Evolutionary conservation across 2,113 vertebrate genomes (phyloP).

Genomic region (Caracal caracal): DNA sequence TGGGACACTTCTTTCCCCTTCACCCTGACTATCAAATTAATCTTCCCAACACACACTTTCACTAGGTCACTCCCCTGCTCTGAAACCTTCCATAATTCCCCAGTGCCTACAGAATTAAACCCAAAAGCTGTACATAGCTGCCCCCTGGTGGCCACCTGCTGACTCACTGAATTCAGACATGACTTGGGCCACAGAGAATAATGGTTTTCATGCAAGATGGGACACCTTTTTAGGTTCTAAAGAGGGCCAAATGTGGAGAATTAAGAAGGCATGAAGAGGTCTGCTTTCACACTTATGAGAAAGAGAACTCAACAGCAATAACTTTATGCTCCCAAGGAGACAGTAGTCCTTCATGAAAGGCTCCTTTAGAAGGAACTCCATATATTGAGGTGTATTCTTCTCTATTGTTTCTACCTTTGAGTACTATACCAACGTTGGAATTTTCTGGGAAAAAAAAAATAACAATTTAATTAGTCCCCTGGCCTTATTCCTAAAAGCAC

Average conservation of each 20-base stretch:
- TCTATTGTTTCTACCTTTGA: not conserved
- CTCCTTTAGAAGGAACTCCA: not conserved
- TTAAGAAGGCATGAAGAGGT: not conserved
- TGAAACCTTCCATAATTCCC: constrained; percentile 43
- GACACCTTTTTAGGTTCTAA: not conserved
- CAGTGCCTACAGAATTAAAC: not conserved
- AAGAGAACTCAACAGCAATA: not conserved
- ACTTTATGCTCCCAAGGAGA: not conserved
- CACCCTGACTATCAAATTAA: not conserved
- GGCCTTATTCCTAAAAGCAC: not conserved
- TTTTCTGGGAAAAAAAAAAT: constrained; percentile 44
- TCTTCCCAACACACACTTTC: not conserved
- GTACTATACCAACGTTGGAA: not conserved
- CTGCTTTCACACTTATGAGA: not conserved
- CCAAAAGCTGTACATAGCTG: constrained; percentile 59
- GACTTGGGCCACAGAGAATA: not conserved
- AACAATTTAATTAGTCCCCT: not conserved
- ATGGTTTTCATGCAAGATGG: not conserved
- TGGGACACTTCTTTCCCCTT: not conserved
- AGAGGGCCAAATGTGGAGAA: not conserved
- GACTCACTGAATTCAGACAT: not conserved
- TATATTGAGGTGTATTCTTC: not conserved
- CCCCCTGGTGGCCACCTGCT: constrained; percentile 60
- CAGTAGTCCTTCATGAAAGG: not conserved
- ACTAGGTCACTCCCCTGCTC: not conserved